Percentiles rank a stretch among this genome's conserved stretches.
These are phyloP conservation scores for Triops longicaudatus DNA, from an alignment of 1,140 invertebrate genomes.

Conservation along the genomic window DNA sequence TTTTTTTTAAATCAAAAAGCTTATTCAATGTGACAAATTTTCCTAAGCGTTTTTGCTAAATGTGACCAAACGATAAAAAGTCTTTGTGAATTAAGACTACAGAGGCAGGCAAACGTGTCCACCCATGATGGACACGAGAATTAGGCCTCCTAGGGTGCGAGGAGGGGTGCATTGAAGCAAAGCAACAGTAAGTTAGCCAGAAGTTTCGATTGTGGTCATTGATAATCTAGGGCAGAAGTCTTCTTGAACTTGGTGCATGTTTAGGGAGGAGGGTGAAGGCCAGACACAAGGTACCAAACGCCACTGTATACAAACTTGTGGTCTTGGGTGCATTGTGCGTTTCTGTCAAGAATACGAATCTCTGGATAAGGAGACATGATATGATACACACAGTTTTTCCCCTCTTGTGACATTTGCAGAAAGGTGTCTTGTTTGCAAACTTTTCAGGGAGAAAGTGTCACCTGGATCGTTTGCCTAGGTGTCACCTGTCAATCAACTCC, in stretches of 20 bases:
- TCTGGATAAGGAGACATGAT: slow-evolving; percentile 3
- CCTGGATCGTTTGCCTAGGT: neutral
- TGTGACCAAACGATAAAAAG: too few relatives aligned
- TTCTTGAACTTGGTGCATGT: too few relatives aligned
- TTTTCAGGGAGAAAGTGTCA: neutral
- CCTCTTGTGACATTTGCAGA: neutral
- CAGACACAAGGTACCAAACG: neutral
- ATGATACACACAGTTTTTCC: neutral
- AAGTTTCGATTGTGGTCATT: neutral
- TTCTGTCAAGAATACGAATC: neutral
- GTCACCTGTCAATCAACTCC: neutral
- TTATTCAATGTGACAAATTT: too few relatives aligned
- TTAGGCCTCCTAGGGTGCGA: slow-evolving; percentile 9
- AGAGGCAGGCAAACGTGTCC: neutral
- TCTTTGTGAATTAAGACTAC: neutral
- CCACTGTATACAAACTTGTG: neutral
- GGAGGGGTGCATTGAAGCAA: neutral
- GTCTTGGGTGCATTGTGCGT: neutral
- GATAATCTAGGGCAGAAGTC: neutral
- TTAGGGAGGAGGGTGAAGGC: neutral
- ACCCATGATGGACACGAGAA: neutral
- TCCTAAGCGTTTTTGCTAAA: too few relatives aligned
- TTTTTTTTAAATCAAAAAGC: too few relatives aligned
- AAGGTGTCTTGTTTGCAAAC: slow-evolving; percentile 15
- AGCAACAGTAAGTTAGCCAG: neutral